These are phyloP conservation scores for Metalampra italica DNA, from an alignment of 2,888 invertebrate genomes.

Conservation along the genomic window DNA sequence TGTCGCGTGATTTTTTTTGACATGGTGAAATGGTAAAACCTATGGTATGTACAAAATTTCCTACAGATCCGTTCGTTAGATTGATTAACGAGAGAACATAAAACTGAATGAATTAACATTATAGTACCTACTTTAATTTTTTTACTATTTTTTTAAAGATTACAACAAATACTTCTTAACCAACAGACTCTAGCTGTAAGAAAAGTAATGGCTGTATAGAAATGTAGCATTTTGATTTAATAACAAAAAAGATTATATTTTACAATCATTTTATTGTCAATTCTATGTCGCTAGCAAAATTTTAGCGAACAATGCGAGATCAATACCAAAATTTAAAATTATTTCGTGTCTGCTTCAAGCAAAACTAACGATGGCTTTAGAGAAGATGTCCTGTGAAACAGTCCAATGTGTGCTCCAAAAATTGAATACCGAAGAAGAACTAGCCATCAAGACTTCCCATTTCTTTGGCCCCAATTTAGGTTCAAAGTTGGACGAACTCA, in stretches of 20 bases:
- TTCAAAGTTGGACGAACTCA: constrained; percentile 63
- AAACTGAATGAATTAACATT: no score
- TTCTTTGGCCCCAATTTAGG: constrained; percentile 49
- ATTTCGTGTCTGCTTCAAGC: constrained; percentile 35
- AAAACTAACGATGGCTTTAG: background rate
- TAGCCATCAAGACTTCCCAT: constrained; percentile 34
- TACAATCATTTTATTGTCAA: background rate
- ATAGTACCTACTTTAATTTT: no score
- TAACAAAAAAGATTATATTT: background rate
- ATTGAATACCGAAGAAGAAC: constrained; percentile 34
- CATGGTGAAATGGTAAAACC: no score
- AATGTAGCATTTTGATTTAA: no score
- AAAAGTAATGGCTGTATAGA: no score
- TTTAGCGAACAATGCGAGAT: constrained; percentile 26
- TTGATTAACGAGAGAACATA: no score
- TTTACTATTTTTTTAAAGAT: no score
- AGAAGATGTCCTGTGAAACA: constrained; percentile 28
- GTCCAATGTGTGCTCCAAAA: constrained; percentile 16
- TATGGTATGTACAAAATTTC: no score
- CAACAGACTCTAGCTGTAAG: no score
- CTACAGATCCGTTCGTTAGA: no score
- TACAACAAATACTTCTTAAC: no score
- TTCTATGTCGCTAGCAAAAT: background rate
- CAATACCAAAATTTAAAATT: constrained; percentile 42
- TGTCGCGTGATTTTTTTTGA: no score